Percentiles rank a stretch among this genome's conserved stretches.
phyloP scores from a whole-genome alignment of 2,888 invertebrate species.

The Loripinus fragilis region DNA sequence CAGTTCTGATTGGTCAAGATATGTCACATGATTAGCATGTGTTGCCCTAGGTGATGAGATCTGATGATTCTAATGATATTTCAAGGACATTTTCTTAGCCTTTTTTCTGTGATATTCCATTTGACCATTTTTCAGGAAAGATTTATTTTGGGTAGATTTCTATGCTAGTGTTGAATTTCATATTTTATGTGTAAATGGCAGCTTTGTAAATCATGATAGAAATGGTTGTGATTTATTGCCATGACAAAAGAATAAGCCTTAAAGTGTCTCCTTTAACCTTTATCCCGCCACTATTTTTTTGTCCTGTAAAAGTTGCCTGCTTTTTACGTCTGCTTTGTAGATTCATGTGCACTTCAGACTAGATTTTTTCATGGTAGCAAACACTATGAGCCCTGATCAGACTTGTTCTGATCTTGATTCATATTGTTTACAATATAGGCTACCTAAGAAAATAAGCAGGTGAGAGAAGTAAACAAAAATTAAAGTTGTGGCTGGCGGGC shows the following conservation, averaged over 20 bases:
- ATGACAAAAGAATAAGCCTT: background rate
- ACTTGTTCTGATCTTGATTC: too few relatives aligned
- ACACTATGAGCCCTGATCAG: too few relatives aligned
- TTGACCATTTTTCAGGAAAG: conserved; percentile 3
- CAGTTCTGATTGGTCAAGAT: conserved; percentile 2
- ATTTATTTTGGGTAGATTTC: conserved; percentile 5
- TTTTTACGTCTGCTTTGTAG: too few relatives aligned
- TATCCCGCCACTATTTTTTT: too few relatives aligned
- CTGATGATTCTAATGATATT: conserved; percentile 12
- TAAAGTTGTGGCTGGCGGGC: too few relatives aligned
- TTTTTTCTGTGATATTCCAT: conserved; percentile 16
- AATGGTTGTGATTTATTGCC: conserved; percentile 12
- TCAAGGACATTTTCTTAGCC: background rate
- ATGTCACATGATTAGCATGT: conserved; percentile 12
- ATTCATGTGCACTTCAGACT: too few relatives aligned
- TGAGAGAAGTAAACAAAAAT: too few relatives aligned
- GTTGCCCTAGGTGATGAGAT: background rate
- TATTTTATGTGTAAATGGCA: conserved; percentile 4
- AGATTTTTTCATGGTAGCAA: too few relatives aligned
- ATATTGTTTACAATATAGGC: too few relatives aligned
- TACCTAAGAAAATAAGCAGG: too few relatives aligned
- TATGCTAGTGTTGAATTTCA: background rate
- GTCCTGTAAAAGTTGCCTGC: too few relatives aligned
- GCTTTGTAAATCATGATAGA: background rate
- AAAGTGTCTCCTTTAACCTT: too few relatives aligned